These are phyloP conservation scores for Greenwoodochromis staneri DNA, from an alignment of 2,113 vertebrate species.

Conservation along the genomic window DNA sequence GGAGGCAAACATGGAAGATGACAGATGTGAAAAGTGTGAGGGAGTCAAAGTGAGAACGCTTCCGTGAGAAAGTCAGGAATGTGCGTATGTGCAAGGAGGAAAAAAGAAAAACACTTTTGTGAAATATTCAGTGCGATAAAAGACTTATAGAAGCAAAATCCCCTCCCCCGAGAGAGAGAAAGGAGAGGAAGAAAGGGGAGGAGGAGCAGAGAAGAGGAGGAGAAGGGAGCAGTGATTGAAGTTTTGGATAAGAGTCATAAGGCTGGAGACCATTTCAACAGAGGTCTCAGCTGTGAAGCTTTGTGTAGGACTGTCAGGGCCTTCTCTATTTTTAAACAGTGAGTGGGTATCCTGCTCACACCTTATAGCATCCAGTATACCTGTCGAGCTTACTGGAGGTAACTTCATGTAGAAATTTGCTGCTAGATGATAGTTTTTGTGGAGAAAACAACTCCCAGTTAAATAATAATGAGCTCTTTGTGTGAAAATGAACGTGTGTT, in stretches of 20 bases:
- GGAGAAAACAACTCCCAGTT: not conserved
- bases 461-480: not conserved
- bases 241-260: constrained; percentile 56
- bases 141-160: constrained; percentile 54
- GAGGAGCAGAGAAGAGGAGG: constrained; percentile 25
- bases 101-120: constrained; percentile 15
- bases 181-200: constrained; percentile 1
- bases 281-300: constrained; percentile 43
- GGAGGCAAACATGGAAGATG: not conserved
- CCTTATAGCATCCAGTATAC: constrained; percentile 40
- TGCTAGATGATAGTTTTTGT: not conserved
- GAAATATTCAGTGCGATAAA: constrained; percentile 59
- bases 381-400: constrained; percentile 31
- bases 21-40: constrained; percentile 19
- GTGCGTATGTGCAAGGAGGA: not conserved
- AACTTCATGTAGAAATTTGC: not conserved
- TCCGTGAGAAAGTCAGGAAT: constrained; percentile 35
- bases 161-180: constrained; percentile 31
- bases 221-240: constrained; percentile 44
- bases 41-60: constrained; percentile 33
- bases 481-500: no score
- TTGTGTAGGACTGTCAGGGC: constrained; percentile 53
- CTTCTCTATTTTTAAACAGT: constrained; percentile 56
- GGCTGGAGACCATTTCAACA: constrained; percentile 39
- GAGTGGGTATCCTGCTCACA: constrained; percentile 56